phyloP scores from a whole-genome alignment of 1,140 invertebrate genomes.

The Heliconius hermathena region DNA sequence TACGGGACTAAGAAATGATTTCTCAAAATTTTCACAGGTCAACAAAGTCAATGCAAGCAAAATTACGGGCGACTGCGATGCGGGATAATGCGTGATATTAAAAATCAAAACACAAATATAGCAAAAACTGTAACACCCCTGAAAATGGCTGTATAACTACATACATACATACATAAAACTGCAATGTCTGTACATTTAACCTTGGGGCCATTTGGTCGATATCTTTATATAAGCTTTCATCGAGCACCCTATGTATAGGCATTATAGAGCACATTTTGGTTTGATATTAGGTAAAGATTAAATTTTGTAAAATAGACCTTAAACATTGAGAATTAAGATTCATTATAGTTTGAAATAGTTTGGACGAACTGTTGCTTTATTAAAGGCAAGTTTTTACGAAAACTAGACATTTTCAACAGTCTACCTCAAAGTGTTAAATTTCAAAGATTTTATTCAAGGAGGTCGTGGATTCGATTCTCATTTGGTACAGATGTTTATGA shows the following conservation, averaged over 20 bases:
- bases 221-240: not conserved
- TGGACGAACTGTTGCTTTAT: not conserved
- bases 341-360: not conserved
- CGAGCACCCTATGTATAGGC: conserved; percentile 5
- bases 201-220: conserved; percentile 9
- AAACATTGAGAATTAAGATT: not conserved
- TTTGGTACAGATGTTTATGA: not conserved
- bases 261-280: conserved; percentile 4
- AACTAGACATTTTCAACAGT: not conserved
- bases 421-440: not conserved
- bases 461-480: not conserved
- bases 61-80: not conserved
- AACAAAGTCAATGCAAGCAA: too few species aligned
- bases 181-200: conserved; percentile 14
- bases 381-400: not conserved
- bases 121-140: not conserved
- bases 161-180: not conserved
- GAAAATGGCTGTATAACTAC: not conserved
- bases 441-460: not conserved
- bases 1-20: too few species aligned
- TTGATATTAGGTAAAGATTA: not conserved
- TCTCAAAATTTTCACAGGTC: too few species aligned
- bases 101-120: not conserved
- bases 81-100: not conserved
- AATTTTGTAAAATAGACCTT: not conserved